Evolutionary conservation across 2,797 vertebrate genomes (phyloP).

Genomic region (Sebastes iracundus): DNA sequence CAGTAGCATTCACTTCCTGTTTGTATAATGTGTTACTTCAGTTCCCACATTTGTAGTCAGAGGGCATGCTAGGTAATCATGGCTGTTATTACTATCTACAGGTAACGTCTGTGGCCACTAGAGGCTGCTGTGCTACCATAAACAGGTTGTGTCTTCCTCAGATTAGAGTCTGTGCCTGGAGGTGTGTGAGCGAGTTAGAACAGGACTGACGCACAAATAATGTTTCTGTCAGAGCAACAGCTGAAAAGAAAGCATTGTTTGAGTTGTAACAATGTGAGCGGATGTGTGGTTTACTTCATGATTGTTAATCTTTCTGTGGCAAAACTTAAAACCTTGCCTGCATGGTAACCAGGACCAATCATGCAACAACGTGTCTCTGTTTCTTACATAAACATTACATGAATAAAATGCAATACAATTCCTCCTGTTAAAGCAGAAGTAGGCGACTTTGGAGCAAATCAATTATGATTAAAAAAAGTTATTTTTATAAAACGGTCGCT

Average conservation of each 20-base stretch:
- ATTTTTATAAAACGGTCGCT: too few relatives aligned
- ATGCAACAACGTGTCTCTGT: not conserved
- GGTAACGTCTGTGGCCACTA: constrained; percentile 49
- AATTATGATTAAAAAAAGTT: too few relatives aligned
- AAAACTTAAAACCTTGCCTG: not conserved
- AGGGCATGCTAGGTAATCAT: not conserved
- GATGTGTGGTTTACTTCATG: not conserved
- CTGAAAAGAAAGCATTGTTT: not conserved
- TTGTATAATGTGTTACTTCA: not conserved
- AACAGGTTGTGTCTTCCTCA: not conserved
- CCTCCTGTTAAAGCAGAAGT: not conserved
- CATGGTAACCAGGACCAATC: not conserved
- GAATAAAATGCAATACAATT: not conserved
- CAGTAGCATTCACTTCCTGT: not conserved
- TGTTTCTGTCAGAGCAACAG: not conserved
- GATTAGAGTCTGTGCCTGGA: not conserved
- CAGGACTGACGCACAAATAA: not conserved
- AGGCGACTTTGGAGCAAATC: too few relatives aligned
- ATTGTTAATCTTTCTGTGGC: not conserved
- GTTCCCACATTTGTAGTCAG: not conserved
- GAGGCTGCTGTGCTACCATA: constrained; percentile 62
- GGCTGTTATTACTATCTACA: not conserved
- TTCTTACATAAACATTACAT: not conserved
- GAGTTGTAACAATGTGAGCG: not conserved
- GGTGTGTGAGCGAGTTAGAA: not conserved